A percentile compares a stretch with the other conserved stretches of the same genome.
Evolutionary conservation across 2,797 vertebrate genomes (phyloP).

Genomic region (Gastrophryne carolinensis): DNA sequence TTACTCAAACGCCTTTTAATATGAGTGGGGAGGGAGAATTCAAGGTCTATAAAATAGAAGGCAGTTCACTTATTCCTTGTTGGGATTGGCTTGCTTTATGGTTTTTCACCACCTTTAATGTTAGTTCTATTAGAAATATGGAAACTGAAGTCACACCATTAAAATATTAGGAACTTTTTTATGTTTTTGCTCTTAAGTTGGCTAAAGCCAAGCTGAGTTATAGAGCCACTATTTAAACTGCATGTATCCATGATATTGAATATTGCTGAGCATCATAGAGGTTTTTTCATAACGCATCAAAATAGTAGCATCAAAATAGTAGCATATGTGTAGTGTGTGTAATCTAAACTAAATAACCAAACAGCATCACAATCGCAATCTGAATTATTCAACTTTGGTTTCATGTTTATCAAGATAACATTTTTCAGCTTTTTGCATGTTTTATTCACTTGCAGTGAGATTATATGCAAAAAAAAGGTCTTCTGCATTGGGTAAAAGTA

Average conservation of each 20-base stretch:
- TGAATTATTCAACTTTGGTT: too few relatives aligned
- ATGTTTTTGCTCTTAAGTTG: constrained; percentile 1
- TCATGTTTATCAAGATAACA: too few relatives aligned
- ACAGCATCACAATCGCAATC: too few relatives aligned
- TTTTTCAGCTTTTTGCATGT: too few relatives aligned
- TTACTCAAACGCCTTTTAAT: constrained; percentile 16
- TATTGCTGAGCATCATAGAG: too few relatives aligned
- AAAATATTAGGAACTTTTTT: constrained; percentile 30
- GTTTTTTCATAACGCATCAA: too few relatives aligned
- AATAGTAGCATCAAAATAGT: too few relatives aligned
- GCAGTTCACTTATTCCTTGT: constrained; percentile 34
- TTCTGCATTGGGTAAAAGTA: too few relatives aligned
- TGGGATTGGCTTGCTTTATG: constrained; percentile 34
- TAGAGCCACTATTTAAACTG: neutral
- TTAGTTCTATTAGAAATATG: constrained; percentile 21
- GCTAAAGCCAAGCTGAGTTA: neutral
- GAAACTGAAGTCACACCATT: constrained; percentile 45
- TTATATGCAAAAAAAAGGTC: too few relatives aligned
- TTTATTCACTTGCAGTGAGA: too few relatives aligned
- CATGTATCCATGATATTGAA: neutral
- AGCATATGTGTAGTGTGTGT: too few relatives aligned
- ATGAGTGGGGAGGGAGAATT: constrained; percentile 1
- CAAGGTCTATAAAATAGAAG: constrained; percentile 25
- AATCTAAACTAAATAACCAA: too few relatives aligned
- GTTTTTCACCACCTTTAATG: constrained; percentile 20